These are phyloP conservation scores for Taphrorychus bicolor DNA, from an alignment of 2,888 invertebrate genomes.

Conservation along the genomic window DNA sequence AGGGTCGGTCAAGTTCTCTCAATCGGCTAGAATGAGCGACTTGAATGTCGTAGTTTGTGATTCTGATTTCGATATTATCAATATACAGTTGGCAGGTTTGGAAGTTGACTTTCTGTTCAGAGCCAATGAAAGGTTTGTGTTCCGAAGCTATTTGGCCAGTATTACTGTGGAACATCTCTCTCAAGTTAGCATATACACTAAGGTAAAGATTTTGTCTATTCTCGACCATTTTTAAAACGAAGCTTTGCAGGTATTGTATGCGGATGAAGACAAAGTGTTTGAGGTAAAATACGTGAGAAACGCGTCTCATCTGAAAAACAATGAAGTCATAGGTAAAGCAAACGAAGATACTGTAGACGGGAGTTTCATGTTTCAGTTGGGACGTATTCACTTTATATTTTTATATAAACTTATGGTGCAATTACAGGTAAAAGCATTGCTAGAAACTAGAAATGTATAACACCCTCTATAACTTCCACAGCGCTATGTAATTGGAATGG, in stretches of 20 bases:
- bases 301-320: slow-evolving; percentile 65
- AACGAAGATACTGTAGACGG: slow-evolving; percentile 70
- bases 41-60: slow-evolving; percentile 72
- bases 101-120: slow-evolving; percentile 81
- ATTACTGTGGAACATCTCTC: slow-evolving; percentile 75
- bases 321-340: slow-evolving; percentile 55
- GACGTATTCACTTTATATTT: slow-evolving; percentile 74
- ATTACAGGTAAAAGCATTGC: slow-evolving; percentile 63
- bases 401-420: slow-evolving; percentile 71
- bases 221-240: not conserved
- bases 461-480: slow-evolving; percentile 33
- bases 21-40: slow-evolving; percentile 70
- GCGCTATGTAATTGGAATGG: slow-evolving; percentile 57
- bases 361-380: slow-evolving; percentile 72
- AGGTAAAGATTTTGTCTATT: slow-evolving; percentile 60
- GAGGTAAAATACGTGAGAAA: slow-evolving; percentile 80
- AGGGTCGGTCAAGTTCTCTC: slow-evolving; percentile 77
- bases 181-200: slow-evolving; percentile 77
- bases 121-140: slow-evolving; percentile 77
- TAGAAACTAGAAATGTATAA: not conserved
- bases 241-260: slow-evolving; percentile 69
- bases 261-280: slow-evolving; percentile 81
- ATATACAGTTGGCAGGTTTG: slow-evolving; percentile 69
- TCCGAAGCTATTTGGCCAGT: slow-evolving; percentile 72
- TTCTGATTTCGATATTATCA: slow-evolving; percentile 73